phyloP scores from a whole-genome alignment of 2,888 invertebrate genomes.

The Ommatoiulus sabulosus region DNA sequence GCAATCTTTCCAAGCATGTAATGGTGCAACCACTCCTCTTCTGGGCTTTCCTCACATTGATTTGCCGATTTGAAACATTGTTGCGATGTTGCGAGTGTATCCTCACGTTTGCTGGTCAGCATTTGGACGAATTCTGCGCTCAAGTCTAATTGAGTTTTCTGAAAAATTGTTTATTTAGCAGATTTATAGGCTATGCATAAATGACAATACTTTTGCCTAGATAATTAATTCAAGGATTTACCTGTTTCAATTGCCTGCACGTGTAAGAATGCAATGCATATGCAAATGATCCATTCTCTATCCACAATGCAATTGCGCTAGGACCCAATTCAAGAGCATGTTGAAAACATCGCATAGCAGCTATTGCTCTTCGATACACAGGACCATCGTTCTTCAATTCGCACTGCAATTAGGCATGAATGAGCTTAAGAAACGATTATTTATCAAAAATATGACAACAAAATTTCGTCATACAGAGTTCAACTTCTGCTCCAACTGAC shows the following conservation, averaged over 20 bases:
- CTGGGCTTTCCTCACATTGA: conserved; percentile 72
- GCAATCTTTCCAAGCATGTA: conserved; percentile 97
- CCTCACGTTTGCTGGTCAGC: conserved; percentile 81
- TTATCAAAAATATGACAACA: conserved; percentile 31
- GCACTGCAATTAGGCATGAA: conserved; percentile 60
- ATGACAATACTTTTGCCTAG: too few relatives aligned
- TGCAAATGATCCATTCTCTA: conserved; percentile 90
- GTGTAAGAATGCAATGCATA: conserved; percentile 92
- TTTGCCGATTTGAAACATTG: conserved; percentile 77
- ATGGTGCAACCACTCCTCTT: conserved; percentile 92
- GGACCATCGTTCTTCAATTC: conserved; percentile 66
- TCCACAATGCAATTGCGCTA: conserved; percentile 82
- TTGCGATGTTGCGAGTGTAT: conserved; percentile 81
- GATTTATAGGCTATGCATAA: too few relatives aligned
- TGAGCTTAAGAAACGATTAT: neutral
- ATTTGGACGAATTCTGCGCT: conserved; percentile 71
- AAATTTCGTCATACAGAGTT: conserved; percentile 73
- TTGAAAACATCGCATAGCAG: conserved; percentile 83
- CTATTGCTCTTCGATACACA: conserved; percentile 63
- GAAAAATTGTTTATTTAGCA: neutral
- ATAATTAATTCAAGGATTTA: conserved; percentile 64
- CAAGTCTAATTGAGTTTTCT: conserved; percentile 64
- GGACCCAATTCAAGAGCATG: conserved; percentile 82
- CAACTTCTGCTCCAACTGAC: conserved; percentile 82
- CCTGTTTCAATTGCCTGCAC: conserved; percentile 85